Base-by-base conservation (phyloP, 2,888 invertebrate genomes). In the Eucriotettix oculatus region DNA sequence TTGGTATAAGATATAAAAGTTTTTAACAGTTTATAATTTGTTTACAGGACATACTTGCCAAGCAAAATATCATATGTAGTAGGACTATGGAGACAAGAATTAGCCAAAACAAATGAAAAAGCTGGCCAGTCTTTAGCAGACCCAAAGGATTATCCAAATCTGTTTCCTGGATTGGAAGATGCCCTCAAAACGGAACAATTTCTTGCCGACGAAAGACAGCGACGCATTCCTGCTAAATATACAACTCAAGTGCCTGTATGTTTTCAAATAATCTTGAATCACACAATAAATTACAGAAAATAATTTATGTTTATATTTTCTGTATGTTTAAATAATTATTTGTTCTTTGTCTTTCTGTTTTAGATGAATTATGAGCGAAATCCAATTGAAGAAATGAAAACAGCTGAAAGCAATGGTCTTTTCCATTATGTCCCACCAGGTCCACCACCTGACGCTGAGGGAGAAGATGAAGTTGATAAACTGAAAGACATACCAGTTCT, bases 111-210 rank as follows among this genome's bases (percentile, higher is more conserved):
- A 0, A 94, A 90, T 73, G 87, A 90, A 71, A 96, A 95, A 72
- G 89, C 93, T 0, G 92, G 93, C 0, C 92, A 95, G 70, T 90
- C 94, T 57, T 78, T 99, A 62, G 98, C 99, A 0, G 95, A 97
- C 78, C 99, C 98, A 0, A 82, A 84, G 54, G 87, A 93, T 67
- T 99, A 99, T 71, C 94, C 94, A 72, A 99, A 99, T 76, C 79
- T 99, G 61, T 99, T 99, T 73, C 94, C 96, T 0, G 92, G 86
- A 1, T 79, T 87, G 64, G 76, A 77, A 63, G 86, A 91, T 66
- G 78, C 84, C 0, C 71, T 89, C 43, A 84, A 83, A 67, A 82
- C 86, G 0, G 88, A 90, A 69, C 80, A 84, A 67, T 85, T 78
- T 68, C 71, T 85, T 58, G 75, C 75, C 60, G 71, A 72, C 42